These are phyloP conservation scores for Drosophila sp. DNA, from an alignment of 1,140 invertebrate genomes.

Conservation along the genomic window DNA sequence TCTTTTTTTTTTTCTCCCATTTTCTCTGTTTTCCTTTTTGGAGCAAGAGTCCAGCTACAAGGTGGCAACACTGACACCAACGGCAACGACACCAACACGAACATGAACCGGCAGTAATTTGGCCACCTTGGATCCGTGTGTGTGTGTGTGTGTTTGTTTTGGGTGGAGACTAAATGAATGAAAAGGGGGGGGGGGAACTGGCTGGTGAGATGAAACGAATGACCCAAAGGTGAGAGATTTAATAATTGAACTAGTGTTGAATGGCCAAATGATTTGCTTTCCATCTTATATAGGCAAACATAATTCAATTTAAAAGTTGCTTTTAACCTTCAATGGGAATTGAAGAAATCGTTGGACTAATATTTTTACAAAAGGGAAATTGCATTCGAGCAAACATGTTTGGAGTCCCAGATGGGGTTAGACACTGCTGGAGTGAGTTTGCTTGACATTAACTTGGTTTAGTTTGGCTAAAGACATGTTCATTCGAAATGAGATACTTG, in stretches of 20 bases:
- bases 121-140: constrained; percentile 57
- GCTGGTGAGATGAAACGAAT: constrained; percentile 14
- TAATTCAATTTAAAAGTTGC: neutral
- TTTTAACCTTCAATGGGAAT: neutral
- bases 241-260: constrained; percentile 9
- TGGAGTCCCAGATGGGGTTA: neutral
- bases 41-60: constrained; percentile 43
- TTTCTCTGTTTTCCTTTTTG: constrained; percentile 12
- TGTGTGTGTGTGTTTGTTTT: constrained; percentile 53
- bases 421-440: too few species aligned
- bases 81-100: constrained; percentile 34
- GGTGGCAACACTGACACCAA: constrained; percentile 74
- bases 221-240: constrained; percentile 7
- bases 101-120: constrained; percentile 72
- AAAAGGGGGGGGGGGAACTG: constrained; percentile 6
- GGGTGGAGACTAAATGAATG: constrained; percentile 39
- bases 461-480: too few species aligned
- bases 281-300: neutral
- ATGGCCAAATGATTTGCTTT: constrained; percentile 2
- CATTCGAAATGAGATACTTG: too few species aligned
- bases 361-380: neutral
- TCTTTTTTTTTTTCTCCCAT: constrained; percentile 21
- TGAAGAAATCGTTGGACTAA: neutral
- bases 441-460: too few species aligned
- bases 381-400: neutral